Base-by-base conservation (phyloP, 2,888 invertebrate genomes). In the Pemphredon lugubris region DNA sequence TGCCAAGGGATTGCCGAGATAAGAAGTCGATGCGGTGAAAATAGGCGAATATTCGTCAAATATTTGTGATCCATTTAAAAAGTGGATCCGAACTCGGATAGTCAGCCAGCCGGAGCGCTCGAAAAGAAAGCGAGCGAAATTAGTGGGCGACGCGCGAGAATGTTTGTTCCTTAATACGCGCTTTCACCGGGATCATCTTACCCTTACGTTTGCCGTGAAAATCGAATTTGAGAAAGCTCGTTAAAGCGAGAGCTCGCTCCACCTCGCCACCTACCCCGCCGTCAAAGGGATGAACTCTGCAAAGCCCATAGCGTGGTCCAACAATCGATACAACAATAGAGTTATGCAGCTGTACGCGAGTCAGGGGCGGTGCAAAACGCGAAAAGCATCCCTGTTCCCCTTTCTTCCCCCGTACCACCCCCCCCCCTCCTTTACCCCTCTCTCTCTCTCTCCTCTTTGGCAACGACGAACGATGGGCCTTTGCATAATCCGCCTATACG, bases 401-500 rank as follows among this genome's bases (percentile, higher is more conserved):
- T 16, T 23, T 21, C 23, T 32, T 44, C 40, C 59, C 32, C 20
- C 23, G 20, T 50, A 30, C 47, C 37, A 30, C 39, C 45, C 5
- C 23, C 16, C 6, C 32, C 14, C 47, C 32, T 2, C 44, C 40
- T 26, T 13, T n/a, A 37, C 14, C 14, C 13, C 44, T 34, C 18
- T 45, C 40, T 26, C 37, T 34, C 47, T 50, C 53, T 67, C 51
- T 45, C 23, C 72, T 58, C 58, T 73, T 44, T 48, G 18, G 50
- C 63, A 64, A 58, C 59, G 79, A 69, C 82, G 82, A 77, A 61
- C 74, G 76, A 81, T 81, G 81, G 79, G 81, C 77, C 82, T 75
- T 71, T 79, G 85, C 81, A 85, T 86, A 86, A 86, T 86, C 84
- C 84, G 74, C 63, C 82, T 76, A 80, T 80, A 81, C 71, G 77